phyloP scores from a whole-genome alignment of 2,888 invertebrate genomes.

The Ischnus inquisitorius region DNA sequence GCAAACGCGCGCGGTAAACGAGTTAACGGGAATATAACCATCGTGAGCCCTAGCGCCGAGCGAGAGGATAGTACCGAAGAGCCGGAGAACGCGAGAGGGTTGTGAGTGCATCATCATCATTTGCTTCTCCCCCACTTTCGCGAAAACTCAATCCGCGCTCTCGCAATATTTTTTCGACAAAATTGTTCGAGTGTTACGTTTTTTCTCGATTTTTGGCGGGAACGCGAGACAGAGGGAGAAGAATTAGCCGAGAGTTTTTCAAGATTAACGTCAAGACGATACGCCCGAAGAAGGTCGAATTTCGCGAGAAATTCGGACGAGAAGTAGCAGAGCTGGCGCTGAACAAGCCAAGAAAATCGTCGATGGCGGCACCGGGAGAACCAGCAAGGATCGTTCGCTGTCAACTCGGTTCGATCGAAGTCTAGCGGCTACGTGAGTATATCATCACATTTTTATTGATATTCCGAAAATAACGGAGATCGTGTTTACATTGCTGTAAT shows the following conservation, averaged over 20 bases:
- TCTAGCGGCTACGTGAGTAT: constrained; percentile 73
- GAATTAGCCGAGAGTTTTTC: not conserved
- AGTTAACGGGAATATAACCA: constrained; percentile 29
- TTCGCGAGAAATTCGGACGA: not conserved
- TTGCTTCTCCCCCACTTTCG: not conserved
- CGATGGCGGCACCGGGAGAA: constrained; percentile 71
- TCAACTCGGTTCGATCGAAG: constrained; percentile 72
- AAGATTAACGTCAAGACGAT: not conserved
- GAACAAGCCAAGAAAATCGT: constrained; percentile 64
- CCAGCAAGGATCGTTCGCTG: constrained; percentile 72
- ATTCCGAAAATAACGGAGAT: not conserved
- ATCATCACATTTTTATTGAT: constrained; percentile 9
- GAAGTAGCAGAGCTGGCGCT: constrained; percentile 65
- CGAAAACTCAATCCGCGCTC: not conserved
- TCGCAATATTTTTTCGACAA: not conserved
- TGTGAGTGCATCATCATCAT: constrained; percentile 34
- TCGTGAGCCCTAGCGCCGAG: constrained; percentile 9
- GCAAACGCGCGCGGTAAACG: constrained; percentile 39
- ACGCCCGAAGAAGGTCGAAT: not conserved
- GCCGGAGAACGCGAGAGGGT: constrained; percentile 36
- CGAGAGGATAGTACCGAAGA: constrained; percentile 31
- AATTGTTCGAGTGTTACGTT: not conserved
- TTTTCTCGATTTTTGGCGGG: constrained; percentile 28
- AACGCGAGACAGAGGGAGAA: constrained; percentile 12
- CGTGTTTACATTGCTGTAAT: not conserved